Base-by-base conservation (phyloP, 2,888 invertebrate genomes). In the Leptinotarsa rubiginosa region DNA sequence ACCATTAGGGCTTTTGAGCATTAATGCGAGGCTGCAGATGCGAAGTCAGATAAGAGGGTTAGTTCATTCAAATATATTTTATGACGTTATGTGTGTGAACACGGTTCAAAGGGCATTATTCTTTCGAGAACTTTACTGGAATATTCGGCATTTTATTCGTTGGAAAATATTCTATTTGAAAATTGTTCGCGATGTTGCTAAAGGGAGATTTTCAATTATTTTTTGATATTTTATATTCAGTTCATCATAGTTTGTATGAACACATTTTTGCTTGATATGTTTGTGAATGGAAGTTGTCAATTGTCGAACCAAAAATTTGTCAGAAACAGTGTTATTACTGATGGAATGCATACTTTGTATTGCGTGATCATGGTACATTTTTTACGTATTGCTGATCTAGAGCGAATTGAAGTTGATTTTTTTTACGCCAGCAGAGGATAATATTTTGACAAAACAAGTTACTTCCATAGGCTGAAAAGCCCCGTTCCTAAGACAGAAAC, bases 11-110 rank as follows among this genome's bases (percentile, higher is more conserved):
- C 68, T 68, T 68, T 68, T 68, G 49, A 68, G 41, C 68, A 41
- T 68, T 52, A 49, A 68, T 68, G 68, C 68, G 49, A n/a, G 47
- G 54, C 52, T 68, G 68, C 68, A 68, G 68, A 68, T 68, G 68
- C 54, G 68, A 68, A 68, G 25, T 68, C 52, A 41, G 52, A 41
- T 41, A 52, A 68, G 25, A 31, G 68, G 68, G 25, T 49, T 68
- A 54, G 68, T 68, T 68, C 54, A 68, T 68, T 68, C 68, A 41
- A 49, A 68, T 68, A 62, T 62, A 68, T 68, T 68, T 52, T 54
- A 52, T 68, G 67, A 68, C 54, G 49, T 68, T 41, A 68, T 68
- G 49, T 49, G 50, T 52, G 68, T 41, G 41, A 68, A 54, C 54
- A 25, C 31, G 68, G 54, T 52, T 68, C 68, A 68, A 68, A 68